Base-by-base conservation (phyloP, 1,140 invertebrate species). In the Rhyacophila brunnea region DNA sequence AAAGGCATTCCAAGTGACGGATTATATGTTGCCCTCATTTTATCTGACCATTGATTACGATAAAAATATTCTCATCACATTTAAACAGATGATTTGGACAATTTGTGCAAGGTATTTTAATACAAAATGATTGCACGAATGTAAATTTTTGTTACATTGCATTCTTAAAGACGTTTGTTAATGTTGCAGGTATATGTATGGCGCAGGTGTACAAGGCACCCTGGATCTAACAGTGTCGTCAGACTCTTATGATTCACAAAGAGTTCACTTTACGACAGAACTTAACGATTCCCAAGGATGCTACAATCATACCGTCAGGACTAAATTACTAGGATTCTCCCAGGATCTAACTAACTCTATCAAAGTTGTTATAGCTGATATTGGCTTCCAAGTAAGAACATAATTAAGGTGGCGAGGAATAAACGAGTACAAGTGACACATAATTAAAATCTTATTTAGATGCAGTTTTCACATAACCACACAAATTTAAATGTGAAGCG, bases 171-270 rank as follows among this genome's bases (percentile, higher is more conserved):
- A n/a, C n/a, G n/a, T n/a, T n/a, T n/a, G 23, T 28, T 9, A 40
- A 15, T 14, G 11, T 50, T 50, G 4, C 56, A 88, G 87, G 52
- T 89, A 90, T 60, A 88, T 86, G 3, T 89, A 88, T 70, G 86
- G 87, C 5, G 86, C 89, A 67, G 85, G 86, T 1, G 87, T 89
- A 4, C 80, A 85, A 54, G 87, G 87, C 3, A 74, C 71, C 70
- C 64, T 79, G 11, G 70, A 73, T 11, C 72, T 79, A 13, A 71
- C 70, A 0, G 68, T 67, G 0, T 40, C 47, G 23, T 59, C 59
- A 17, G 64, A 65, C n/a, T 52, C 56, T 1, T 60, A 60, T 17
- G 32, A 52, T 10, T 19, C 55, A 1, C 55, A 61, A 6, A 68
- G 68, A 1, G 63, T 72, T 11, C 51, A 71, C 1, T 74, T 71